These are phyloP conservation scores for Diuraphis noxia DNA, from an alignment of 1,140 invertebrate genomes.

Conservation along the genomic window DNA sequence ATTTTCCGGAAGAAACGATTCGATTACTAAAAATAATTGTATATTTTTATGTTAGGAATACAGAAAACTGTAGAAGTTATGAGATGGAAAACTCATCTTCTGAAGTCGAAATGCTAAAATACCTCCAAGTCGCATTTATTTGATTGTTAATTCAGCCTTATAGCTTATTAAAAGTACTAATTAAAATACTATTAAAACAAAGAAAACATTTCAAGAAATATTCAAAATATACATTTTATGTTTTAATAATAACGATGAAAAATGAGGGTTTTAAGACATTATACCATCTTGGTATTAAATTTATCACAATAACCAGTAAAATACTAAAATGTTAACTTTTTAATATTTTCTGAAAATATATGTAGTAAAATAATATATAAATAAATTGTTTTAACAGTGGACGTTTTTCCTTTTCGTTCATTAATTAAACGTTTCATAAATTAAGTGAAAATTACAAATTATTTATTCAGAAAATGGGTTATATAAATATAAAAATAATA, in stretches of 20 bases:
- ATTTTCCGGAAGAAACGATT: background rate
- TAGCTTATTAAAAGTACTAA: no score
- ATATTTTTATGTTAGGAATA: background rate
- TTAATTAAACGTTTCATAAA: background rate
- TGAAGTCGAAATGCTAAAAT: background rate
- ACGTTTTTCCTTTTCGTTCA: no score
- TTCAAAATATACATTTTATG: background rate
- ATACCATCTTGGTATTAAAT: no score
- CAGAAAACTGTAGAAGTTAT: background rate
- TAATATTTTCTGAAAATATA: background rate
- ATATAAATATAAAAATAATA: background rate
- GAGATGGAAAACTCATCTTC: background rate
- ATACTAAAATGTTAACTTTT: background rate
- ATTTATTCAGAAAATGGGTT: background rate
- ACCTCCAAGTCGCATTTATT: background rate
- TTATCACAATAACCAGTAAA: background rate
- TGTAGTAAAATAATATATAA: background rate
- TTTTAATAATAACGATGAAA: background rate
- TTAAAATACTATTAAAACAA: background rate
- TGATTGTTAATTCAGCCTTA: background rate
- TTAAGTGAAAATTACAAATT: background rate
- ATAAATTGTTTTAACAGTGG: background rate
- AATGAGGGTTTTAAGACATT: background rate
- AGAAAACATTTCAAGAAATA: background rate
- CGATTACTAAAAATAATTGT: background rate